Percentiles rank a stretch among this genome's conserved stretches.
These are phyloP conservation scores for Aspiorhynchus laticeps DNA, from an alignment of 2,113 vertebrate genomes.

Conservation along the genomic window DNA sequence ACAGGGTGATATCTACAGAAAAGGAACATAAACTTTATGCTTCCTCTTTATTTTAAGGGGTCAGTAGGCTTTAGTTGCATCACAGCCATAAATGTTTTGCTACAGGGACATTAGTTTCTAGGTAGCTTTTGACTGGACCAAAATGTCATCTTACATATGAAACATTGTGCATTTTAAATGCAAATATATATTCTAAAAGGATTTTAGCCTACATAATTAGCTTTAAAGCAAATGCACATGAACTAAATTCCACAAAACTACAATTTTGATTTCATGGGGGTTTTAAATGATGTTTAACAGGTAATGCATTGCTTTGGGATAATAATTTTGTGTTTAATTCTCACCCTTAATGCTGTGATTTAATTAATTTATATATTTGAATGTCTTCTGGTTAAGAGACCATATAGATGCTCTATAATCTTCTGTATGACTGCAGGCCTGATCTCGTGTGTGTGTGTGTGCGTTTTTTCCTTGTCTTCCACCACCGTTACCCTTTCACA, in stretches of 20 bases:
- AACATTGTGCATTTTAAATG: background rate
- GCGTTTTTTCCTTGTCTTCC: slow-evolving; percentile 55
- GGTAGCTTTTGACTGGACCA: background rate
- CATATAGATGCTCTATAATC: slow-evolving; percentile 33
- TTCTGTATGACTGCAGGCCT: slow-evolving; percentile 30
- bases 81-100: background rate
- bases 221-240: background rate
- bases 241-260: background rate
- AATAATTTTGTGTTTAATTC: slow-evolving; percentile 6
- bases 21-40: background rate
- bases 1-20: slow-evolving; percentile 55
- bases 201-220: background rate
- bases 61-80: background rate
- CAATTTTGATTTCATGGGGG: background rate
- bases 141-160: background rate
- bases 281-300: slow-evolving; percentile 1
- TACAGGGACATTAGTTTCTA: background rate
- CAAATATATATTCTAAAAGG: background rate
- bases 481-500: slow-evolving; percentile 72
- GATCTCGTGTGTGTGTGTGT: slow-evolving; percentile 25
- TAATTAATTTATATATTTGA: slow-evolving; percentile 6
- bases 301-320: slow-evolving; percentile 4
- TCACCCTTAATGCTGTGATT: background rate
- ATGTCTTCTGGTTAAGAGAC: slow-evolving; percentile 10
- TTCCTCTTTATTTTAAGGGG: background rate